Conservation (phyloP, 2,888 invertebrate species). For the Emmelina monodactyla region DNA sequence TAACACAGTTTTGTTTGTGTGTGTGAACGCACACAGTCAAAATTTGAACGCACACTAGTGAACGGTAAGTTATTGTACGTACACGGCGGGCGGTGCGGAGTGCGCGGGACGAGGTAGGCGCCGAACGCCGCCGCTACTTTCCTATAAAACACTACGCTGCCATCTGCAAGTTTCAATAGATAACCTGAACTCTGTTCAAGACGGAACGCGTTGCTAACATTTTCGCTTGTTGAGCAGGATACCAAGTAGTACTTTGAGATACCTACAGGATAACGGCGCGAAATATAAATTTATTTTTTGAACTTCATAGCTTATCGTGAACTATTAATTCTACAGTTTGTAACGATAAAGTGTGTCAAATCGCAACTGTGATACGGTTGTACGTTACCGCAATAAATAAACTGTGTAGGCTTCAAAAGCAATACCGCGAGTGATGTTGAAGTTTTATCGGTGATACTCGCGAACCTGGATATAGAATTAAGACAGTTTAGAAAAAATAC, state of each 20-base stretch:
- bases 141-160: conserved; percentile 62
- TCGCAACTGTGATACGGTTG: conserved; percentile 25
- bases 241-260: conserved; percentile 42
- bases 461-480: conserved; percentile 46
- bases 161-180: conserved; percentile 65
- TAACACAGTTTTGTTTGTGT: conserved; percentile 20
- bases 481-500: conserved; percentile 21
- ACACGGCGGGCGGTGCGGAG: conserved; percentile 19
- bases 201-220: conserved; percentile 53
- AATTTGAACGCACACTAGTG: conserved; percentile 19
- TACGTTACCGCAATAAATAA: background rate
- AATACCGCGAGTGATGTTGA: conserved; percentile 34
- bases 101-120: conserved; percentile 24
- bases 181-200: conserved; percentile 56
- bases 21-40: conserved; percentile 26
- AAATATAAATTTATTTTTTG: conserved; percentile 28
- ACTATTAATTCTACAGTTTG: conserved; percentile 13
- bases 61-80: conserved; percentile 14
- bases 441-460: conserved; percentile 31
- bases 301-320: no score
- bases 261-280: conserved; percentile 38
- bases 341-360: conserved; percentile 36
- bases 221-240: conserved; percentile 30
- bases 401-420: background rate
- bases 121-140: conserved; percentile 26